Evolutionary conservation across 2,888 invertebrate genomes (phyloP), one percentile per base, ranked within the genome.

Genomic region (Eupithecia centaureata): DNA sequence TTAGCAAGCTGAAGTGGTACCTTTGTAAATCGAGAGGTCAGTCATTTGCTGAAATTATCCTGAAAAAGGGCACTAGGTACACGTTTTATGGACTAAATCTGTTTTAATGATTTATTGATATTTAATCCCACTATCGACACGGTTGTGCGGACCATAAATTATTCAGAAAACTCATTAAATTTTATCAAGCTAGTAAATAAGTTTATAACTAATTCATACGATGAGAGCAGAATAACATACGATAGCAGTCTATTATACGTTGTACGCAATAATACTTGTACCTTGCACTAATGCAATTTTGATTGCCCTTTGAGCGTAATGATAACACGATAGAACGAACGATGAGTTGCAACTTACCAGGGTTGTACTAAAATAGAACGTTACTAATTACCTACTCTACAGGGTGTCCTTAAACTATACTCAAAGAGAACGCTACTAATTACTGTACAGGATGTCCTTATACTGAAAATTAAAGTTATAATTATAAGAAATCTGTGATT

Each of bases 251-350:
- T 57, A 57, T 57, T 22, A 22, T 33, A 22, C 22, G 47, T 42
- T 18, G 42, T 22, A 10, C 47, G 47, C 47, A 12, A 47, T 47
- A 22, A 47, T 47, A 18, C 10, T 10, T 32, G 30, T 57, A 57
- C 57, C 57, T 30, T 57, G 57, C 57, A 57, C 57, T 64, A 64
- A 64, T 64, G 63, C 63, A 63, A 56, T 63, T 63, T 38, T 63
- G 63, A 63, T 63, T 63, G 63, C 63, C 30, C 47, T 51, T 13
- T 35, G 56, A 56, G 28, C 38, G 22, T 30, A 56, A 59, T 52
- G 35, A 51, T 59, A 33, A 33, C 59, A 52, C 30, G 59, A 54
- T 35, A 22, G 0, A 32, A 33, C 33, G 52, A 52, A 27, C 30
- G 61, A 71, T 66, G 65, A 65, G 57, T 52, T 51, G 58, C 30